Conservation (phyloP, 2,113 vertebrate species). For the Microcebus lehilahytsara region DNA sequence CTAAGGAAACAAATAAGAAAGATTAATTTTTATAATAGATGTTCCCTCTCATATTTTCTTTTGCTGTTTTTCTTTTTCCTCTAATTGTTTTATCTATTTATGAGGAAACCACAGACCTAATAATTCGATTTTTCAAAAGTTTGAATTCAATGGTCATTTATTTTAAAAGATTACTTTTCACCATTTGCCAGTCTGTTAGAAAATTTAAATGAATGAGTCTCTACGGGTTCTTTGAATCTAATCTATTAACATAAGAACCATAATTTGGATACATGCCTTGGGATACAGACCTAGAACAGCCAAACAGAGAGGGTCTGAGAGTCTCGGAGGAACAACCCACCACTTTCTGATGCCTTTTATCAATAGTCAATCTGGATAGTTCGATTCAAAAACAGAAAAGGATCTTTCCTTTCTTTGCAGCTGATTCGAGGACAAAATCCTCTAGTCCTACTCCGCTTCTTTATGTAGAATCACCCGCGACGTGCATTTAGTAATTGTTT, state of each 20-base stretch:
- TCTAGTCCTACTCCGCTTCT: background rate
- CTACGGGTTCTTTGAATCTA: background rate
- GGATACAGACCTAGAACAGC: background rate
- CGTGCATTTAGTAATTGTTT: background rate
- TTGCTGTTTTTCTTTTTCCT: background rate
- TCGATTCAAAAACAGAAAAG: background rate
- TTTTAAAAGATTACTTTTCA: conserved; percentile 29
- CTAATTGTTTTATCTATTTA: background rate
- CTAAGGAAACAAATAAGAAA: conserved; percentile 1
- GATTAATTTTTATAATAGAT: background rate
- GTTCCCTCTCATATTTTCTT: background rate
- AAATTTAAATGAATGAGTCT: conserved; percentile 2
- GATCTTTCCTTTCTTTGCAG: background rate
- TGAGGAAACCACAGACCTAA: background rate
- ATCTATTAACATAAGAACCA: background rate
- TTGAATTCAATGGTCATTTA: background rate
- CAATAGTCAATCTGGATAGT: background rate
- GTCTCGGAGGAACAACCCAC: background rate
- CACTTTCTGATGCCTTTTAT: background rate
- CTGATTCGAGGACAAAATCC: background rate
- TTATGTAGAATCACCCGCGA: background rate
- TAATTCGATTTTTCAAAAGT: background rate
- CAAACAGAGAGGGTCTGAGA: background rate
- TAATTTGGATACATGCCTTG: background rate
- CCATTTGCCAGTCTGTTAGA: background rate